A percentile compares a stretch with the other conserved stretches of the same genome.
Evolutionary conservation across 2,797 vertebrate species (phyloP).

Genomic region (Chiloscyllium punctatum): DNA sequence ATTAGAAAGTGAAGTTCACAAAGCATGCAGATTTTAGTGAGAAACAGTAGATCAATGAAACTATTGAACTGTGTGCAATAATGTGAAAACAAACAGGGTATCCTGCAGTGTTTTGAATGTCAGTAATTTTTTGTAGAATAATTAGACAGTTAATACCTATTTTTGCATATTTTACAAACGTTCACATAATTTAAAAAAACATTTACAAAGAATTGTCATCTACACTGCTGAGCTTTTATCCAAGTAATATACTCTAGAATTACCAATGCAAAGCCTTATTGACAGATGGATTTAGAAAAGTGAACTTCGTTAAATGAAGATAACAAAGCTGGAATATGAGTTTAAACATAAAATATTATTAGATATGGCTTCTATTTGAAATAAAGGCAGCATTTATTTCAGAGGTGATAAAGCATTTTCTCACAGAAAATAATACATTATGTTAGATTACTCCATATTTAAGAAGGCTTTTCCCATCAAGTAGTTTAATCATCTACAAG

Average conservation of each 20-base stretch:
- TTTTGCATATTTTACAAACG: conserved; percentile 50
- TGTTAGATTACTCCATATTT: conserved; percentile 68
- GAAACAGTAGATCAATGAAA: conserved; percentile 75
- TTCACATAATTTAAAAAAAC: conserved; percentile 24
- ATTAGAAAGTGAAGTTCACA: conserved; percentile 80
- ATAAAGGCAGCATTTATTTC: conserved; percentile 63
- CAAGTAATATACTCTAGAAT: conserved; percentile 8
- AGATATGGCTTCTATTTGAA: conserved; percentile 59
- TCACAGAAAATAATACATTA: conserved; percentile 59
- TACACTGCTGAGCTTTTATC: conserved; percentile 25
- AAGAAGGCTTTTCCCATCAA: conserved; percentile 66
- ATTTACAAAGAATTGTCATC: conserved; percentile 27
- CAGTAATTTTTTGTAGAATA: conserved; percentile 49
- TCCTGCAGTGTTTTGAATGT: conserved; percentile 53
- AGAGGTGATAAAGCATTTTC: conserved; percentile 59
- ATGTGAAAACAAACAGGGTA: conserved; percentile 71
- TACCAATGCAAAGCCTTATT: conserved; percentile 44
- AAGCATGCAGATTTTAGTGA: conserved; percentile 77
- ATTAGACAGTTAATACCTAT: conserved; percentile 48
- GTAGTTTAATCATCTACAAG: conserved; percentile 61
- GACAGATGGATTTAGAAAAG: conserved; percentile 44
- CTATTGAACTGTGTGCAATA: conserved; percentile 67
- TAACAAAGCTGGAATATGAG: conserved; percentile 52
- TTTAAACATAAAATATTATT: conserved; percentile 49
- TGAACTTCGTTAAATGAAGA: conserved; percentile 53